Conservation (phyloP, 2,888 invertebrate species). For the Cephus sareptanus region DNA sequence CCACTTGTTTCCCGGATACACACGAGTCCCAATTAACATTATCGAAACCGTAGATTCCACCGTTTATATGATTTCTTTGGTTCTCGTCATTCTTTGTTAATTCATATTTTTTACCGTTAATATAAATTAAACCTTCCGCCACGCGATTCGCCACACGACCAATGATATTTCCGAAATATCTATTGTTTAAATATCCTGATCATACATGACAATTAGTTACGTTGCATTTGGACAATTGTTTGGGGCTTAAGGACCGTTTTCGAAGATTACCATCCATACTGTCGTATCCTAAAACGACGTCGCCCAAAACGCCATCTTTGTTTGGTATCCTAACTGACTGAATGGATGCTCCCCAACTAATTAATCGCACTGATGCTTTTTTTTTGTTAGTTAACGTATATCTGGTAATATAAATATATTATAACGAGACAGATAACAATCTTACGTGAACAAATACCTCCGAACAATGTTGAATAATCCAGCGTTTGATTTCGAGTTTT, state of each 20-base stretch:
- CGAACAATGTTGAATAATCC: constrained; percentile 36
- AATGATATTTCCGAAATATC: constrained; percentile 70
- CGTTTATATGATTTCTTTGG: constrained; percentile 19
- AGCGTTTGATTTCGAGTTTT: background rate
- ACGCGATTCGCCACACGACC: constrained; percentile 70
- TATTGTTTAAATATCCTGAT: constrained; percentile 63
- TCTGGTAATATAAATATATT: constrained; percentile 34
- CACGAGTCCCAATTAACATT: constrained; percentile 65
- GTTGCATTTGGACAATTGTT: background rate
- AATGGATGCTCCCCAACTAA: constrained; percentile 70
- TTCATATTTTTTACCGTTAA: constrained; percentile 63
- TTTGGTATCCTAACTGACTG: constrained; percentile 68
- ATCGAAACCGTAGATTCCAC: constrained; percentile 66
- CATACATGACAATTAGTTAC: background rate
- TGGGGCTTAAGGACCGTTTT: background rate
- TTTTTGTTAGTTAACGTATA: constrained; percentile 67
- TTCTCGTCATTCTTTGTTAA: constrained; percentile 37
- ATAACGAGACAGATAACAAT: background rate
- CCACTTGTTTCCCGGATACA: constrained; percentile 46
- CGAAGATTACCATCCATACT: constrained; percentile 65
- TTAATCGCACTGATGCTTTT: constrained; percentile 63
- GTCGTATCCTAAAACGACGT: constrained; percentile 71
- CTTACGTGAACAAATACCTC: constrained; percentile 30
- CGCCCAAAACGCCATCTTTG: constrained; percentile 64
- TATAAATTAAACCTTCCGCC: constrained; percentile 63